Base-by-base conservation (phyloP, 1,140 invertebrate genomes). In the Ctenoplectra terminalis region DNA sequence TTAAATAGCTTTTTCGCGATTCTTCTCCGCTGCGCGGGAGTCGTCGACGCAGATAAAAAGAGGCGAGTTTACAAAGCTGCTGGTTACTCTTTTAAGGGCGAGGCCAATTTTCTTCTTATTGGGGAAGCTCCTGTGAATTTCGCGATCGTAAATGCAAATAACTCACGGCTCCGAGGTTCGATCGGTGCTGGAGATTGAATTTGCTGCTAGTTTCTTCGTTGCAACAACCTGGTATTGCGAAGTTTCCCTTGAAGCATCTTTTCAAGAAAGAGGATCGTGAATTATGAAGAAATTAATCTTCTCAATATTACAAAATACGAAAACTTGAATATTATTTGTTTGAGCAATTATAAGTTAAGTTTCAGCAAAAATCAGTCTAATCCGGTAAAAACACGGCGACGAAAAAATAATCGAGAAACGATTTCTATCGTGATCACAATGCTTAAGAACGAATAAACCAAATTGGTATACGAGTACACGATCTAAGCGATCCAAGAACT, bases 1-100 rank as follows among this genome's bases (percentile, higher is more conserved):
- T 79, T 79, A 79, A 79, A 79, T 72, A 79, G 77, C 69, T 73
- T 79, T 31, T 31, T 34, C 75, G 37, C 63, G 26, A 60, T 48
- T 74, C 23, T 7, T n/a, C 31, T 17, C 20, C 2, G 9, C 7
- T 60, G 26, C n/a, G 4, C 20, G 37, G 40, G 7, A 46, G 52
- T 50, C 54, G 66, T 20, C 26, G 54, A 23, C 9, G 34, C n/a
- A n/a, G 67, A 52, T 34, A 72, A 72, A 56, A 77, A 77, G 37
- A n/a, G 15, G 20, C 26, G 50, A 63, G 77, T 73, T 63, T 63
- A 63, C 69, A 43, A 43, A 79, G 69, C 56, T 43, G 40, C 43
- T 29, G 7, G 56, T 52, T 52, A 20, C 46, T 66, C 43, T 66
- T 52, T 71, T 56, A 61, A 79, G 15, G 66, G 43, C 29, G 4